phyloP scores from a whole-genome alignment of 1,140 invertebrate species.

The Chelonus insularis region DNA sequence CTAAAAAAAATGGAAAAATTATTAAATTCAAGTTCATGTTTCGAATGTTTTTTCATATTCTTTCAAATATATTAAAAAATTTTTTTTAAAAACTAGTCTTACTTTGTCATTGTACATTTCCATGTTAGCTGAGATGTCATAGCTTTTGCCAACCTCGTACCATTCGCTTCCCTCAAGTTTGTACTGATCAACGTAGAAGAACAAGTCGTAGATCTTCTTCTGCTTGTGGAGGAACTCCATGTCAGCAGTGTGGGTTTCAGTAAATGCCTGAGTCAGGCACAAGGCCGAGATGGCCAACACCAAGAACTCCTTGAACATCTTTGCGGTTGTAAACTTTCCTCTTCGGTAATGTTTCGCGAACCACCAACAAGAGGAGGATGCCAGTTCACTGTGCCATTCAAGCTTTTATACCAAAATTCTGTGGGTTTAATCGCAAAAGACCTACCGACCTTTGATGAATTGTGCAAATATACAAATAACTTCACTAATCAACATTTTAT shows the following conservation, averaged over 20 bases:
- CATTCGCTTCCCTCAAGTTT: constrained; percentile 54
- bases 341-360: constrained; percentile 30
- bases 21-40: constrained; percentile 11
- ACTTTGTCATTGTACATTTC: constrained; percentile 55
- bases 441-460: constrained; percentile 14
- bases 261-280: constrained; percentile 40
- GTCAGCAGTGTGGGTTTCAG: constrained; percentile 49
- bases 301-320: constrained; percentile 42
- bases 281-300: constrained; percentile 41
- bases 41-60: no score
- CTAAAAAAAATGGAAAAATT: constrained; percentile 56
- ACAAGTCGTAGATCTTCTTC: constrained; percentile 66
- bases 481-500: no score
- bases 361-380: constrained; percentile 38
- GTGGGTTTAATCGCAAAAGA: constrained; percentile 37
- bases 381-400: constrained; percentile 19
- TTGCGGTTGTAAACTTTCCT: constrained; percentile 15
- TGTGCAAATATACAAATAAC: constrained; percentile 2
- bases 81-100: no score
- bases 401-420: constrained; percentile 43
- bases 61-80: constrained; percentile 8
- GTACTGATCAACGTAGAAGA: constrained; percentile 65
- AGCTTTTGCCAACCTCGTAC: constrained; percentile 61
- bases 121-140: constrained; percentile 60
- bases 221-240: constrained; percentile 63